Percentiles rank a stretch among this genome's conserved stretches.
phyloP scores from a whole-genome alignment of 2,113 vertebrate genomes.

The Gnathonemus echidnorhynchus region DNA sequence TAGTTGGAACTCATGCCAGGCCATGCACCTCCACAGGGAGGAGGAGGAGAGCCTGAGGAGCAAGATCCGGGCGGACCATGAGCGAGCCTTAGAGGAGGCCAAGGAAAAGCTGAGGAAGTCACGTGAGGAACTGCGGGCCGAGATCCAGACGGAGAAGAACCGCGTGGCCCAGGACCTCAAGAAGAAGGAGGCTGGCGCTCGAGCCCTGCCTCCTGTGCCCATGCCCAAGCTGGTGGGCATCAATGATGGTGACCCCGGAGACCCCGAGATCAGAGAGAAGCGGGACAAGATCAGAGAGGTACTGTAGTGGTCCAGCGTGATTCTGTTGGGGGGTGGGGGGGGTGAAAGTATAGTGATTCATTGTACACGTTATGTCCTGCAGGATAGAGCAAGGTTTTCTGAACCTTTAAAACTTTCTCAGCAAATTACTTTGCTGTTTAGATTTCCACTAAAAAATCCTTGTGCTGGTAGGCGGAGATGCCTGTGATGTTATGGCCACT shows the following conservation, averaged over 20 bases:
- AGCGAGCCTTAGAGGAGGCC: slow-evolving; percentile 91
- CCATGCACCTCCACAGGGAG: slow-evolving; percentile 62
- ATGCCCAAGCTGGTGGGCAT: slow-evolving; percentile 86
- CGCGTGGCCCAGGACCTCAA: slow-evolving; percentile 83
- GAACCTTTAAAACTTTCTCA: neutral
- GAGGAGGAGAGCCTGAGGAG: slow-evolving; percentile 92
- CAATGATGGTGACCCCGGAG: slow-evolving; percentile 79
- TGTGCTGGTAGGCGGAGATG: neutral
- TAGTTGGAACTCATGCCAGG: neutral
- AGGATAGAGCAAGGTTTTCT: too few species aligned
- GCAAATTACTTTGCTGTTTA: neutral
- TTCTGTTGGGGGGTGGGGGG: neutral
- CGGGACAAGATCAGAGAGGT: slow-evolving; percentile 97
- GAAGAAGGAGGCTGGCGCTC: slow-evolving; percentile 61
- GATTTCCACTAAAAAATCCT: neutral
- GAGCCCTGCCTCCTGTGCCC: slow-evolving; percentile 79
- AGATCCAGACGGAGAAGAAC: slow-evolving; percentile 95
- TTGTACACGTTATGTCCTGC: neutral
- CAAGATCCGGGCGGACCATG: slow-evolving; percentile 95
- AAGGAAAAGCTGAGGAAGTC: slow-evolving; percentile 96
- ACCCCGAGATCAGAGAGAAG: slow-evolving; percentile 78
- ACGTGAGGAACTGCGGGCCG: slow-evolving; percentile 82
- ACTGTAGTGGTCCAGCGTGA: slow-evolving; percentile 22
- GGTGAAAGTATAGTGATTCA: neutral
- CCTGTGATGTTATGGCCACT: neutral